Conservation (phyloP, 2,797 vertebrate species). For the Steatocranus sp. region DNA sequence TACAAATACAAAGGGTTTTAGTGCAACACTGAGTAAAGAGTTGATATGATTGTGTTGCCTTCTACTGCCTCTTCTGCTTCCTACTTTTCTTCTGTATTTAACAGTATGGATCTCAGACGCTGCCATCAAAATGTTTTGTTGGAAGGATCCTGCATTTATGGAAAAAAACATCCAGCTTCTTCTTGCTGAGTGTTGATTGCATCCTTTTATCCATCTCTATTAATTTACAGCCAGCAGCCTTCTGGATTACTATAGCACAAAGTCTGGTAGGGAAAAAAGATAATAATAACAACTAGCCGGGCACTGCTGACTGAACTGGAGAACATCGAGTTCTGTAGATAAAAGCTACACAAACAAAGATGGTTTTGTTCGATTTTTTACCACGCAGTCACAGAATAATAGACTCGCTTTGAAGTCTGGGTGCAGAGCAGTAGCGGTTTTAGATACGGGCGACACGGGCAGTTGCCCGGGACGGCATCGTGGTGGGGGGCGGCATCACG, state of each 20-base stretch:
- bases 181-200: not conserved
- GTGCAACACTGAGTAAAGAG: not conserved
- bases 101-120: not conserved
- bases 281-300: not conserved
- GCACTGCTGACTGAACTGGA: not conserved
- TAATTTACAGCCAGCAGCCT: not conserved
- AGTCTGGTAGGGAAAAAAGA: not conserved
- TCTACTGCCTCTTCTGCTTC: not conserved
- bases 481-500: too few species aligned
- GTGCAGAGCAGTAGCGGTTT: too few species aligned
- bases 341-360: not conserved
- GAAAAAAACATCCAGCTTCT: not conserved
- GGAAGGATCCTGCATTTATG: not conserved
- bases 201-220: not conserved
- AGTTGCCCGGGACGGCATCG: too few species aligned
- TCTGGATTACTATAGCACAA: not conserved
- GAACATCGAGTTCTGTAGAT: not conserved
- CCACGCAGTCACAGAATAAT: not conserved
- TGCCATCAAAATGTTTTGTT: not conserved
- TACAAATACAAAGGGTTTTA: not conserved
- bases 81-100: not conserved
- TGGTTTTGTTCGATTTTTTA: not conserved
- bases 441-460: too few species aligned
- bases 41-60: not conserved
- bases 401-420: not conserved